These are phyloP conservation scores for Tiliacea citrago DNA, from an alignment of 2,888 invertebrate genomes.

Conservation along the genomic window DNA sequence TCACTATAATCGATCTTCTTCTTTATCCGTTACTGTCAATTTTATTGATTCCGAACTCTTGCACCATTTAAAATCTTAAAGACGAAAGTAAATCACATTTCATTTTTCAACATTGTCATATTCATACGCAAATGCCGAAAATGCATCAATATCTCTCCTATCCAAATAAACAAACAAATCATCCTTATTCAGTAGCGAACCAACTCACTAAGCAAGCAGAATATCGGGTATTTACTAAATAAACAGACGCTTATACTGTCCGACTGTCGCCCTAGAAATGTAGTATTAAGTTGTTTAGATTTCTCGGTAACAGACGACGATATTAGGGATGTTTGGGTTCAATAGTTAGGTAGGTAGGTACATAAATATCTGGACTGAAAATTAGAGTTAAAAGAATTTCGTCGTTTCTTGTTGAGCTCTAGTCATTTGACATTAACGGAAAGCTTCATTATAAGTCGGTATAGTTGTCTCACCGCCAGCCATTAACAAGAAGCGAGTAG, in stretches of 20 bases:
- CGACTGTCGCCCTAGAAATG: slow-evolving; percentile 7
- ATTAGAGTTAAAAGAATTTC: neutral
- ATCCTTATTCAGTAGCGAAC: neutral
- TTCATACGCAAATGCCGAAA: neutral
- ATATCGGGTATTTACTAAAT: neutral
- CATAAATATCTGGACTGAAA: neutral
- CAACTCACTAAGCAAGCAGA: neutral
- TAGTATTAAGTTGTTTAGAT: slow-evolving; percentile 25
- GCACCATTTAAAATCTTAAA: neutral
- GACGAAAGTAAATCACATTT: neutral
- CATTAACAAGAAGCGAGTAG: too few species aligned
- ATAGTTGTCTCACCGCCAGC: too few species aligned
- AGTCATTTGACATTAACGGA: neutral
- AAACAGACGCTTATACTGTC: slow-evolving; percentile 15
- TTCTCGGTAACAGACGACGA: slow-evolving; percentile 3
- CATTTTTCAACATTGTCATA: neutral
- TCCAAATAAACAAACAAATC: slow-evolving; percentile 1
- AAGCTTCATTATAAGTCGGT: neutral
- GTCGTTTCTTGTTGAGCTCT: neutral
- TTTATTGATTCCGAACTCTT: neutral
- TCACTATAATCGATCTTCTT: too few species aligned
- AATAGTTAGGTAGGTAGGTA: neutral
- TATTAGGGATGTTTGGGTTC: neutral
- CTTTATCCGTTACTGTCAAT: neutral
- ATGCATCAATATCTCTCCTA: neutral